Percentiles rank a stretch among this genome's conserved stretches.
Evolutionary conservation across 2,888 invertebrate species (phyloP).

Genomic region (Oscheius sp.): DNA sequence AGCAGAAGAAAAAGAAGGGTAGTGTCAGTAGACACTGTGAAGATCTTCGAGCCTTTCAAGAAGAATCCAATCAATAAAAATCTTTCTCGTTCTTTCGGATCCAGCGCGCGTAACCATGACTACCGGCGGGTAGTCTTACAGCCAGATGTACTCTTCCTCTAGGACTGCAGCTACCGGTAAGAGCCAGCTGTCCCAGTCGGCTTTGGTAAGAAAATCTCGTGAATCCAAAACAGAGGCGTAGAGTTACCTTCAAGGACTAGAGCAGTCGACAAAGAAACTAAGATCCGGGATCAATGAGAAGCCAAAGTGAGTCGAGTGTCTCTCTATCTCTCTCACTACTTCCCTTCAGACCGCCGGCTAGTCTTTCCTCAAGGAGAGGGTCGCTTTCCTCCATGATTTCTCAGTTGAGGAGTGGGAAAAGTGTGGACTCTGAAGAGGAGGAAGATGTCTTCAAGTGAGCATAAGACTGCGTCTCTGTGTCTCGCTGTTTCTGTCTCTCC

Average conservation of each 20-base stretch:
- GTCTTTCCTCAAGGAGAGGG: conserved; percentile 13
- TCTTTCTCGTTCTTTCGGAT: neutral
- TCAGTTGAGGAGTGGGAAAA: conserved; percentile 19
- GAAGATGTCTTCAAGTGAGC: conserved; percentile 20
- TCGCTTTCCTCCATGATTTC: conserved; percentile 32
- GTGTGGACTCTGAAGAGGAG: conserved; percentile 11
- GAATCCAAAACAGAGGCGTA: neutral
- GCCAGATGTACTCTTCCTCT: conserved; percentile 24
- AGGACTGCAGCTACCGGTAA: conserved; percentile 1
- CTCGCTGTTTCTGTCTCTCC: too few relatives aligned
- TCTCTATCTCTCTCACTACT: neutral
- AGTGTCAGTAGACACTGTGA: conserved; percentile 12
- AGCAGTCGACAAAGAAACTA: conserved; percentile 20
- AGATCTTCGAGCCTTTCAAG: conserved; percentile 8
- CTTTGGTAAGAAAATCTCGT: neutral
- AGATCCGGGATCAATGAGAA: conserved; percentile 15
- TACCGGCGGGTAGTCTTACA: neutral
- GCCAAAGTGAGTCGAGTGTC: conserved; percentile 14
- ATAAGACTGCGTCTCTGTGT: too few relatives aligned
- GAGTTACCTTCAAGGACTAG: conserved; percentile 27
- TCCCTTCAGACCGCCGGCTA: neutral
- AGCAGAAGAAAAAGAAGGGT: conserved; percentile 5
- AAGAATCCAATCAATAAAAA: conserved; percentile 5
- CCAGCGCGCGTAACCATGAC: conserved; percentile 22
- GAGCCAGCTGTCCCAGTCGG: conserved; percentile 22